Percentiles rank a stretch among this genome's conserved stretches.
These are phyloP conservation scores for Hucho hucho DNA, from an alignment of 2,113 vertebrate genomes.

Conservation along the genomic window DNA sequence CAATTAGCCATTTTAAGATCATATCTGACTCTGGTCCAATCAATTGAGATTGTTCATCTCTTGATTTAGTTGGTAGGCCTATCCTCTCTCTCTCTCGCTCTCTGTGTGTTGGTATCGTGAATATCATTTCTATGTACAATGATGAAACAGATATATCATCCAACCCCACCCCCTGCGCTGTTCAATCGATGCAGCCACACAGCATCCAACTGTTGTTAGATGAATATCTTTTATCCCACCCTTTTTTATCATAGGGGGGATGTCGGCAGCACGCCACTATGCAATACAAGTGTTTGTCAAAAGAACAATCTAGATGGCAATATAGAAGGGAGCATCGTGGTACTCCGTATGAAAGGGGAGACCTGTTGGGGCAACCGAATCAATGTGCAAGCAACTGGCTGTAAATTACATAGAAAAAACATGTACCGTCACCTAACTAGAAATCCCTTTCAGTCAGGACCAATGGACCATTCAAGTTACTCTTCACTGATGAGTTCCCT, in stretches of 20 bases:
- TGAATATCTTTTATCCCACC: slow-evolving; percentile 27
- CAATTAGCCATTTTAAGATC: slow-evolving; percentile 33
- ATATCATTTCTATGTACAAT: slow-evolving; percentile 45
- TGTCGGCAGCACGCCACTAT: slow-evolving; percentile 28
- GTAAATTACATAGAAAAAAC: not conserved
- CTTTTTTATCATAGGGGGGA: slow-evolving; percentile 4
- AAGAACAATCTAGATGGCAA: slow-evolving; percentile 16
- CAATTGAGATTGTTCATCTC: too few species aligned
- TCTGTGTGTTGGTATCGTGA: slow-evolving; percentile 22
- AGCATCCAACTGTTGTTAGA: slow-evolving; percentile 35
- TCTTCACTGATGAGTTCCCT: not conserved
- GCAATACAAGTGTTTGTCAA: slow-evolving; percentile 6
- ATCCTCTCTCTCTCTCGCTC: not conserved
- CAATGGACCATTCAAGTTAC: not conserved
- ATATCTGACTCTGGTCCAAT: slow-evolving; percentile 23
- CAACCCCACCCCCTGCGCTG: slow-evolving; percentile 7
- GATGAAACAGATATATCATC: slow-evolving; percentile 1
- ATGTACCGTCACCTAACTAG: not conserved
- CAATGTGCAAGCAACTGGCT: not conserved
- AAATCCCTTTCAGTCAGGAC: not conserved
- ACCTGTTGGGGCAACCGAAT: not conserved
- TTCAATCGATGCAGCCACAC: slow-evolving; percentile 40
- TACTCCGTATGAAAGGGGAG: too few species aligned
- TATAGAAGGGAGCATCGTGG: not conserved
- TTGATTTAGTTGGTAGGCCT: too few species aligned